Base-by-base conservation (phyloP, 2,797 vertebrate genomes). In the Huso huso region DNA sequence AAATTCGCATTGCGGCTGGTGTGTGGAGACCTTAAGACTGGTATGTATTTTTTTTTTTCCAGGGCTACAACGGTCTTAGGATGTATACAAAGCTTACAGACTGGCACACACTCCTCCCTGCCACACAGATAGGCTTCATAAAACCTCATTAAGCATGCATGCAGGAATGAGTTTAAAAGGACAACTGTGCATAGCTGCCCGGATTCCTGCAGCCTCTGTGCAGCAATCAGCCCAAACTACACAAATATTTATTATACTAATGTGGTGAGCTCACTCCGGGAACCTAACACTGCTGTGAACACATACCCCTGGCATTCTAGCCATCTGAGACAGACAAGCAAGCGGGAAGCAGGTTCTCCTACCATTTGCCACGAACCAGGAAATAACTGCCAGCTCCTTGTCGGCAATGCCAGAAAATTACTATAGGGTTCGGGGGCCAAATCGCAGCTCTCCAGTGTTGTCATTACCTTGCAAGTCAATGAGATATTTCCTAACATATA, bases 181-280 rank as follows among this genome's bases (percentile, higher is more conserved):
- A 81, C 78, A 82, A 77, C 79, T 80, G 77, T 69, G 70, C 74
- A 75, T 77, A 77, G 72, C 74, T 62, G 75, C 66, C 68, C 12
- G 49, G 72, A 79, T 79, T 80, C 78, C 83, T 60, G 61, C 64
- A 75, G 73, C 75, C 72, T 73, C 78, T 76, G 81, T 82, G 78
- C 77, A 77, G 78, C 82, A 86, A 78, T 85, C 83, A 79, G 78
- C 82, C 75, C 68, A 78, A 77, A 83, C 80, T 70, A 64, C 82
- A 83, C 66, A 62, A 82, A 88, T 87, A 82, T 75, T 77, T 81
- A 71, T 81, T 78, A 71, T 68, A 78, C 71, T 50, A 79, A 1
- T 0, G 2, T 8, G 73, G 74, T 83, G 81, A 86, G 82, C 78
- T 86, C 82, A 83, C 74, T 74, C 68, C 1, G 1, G 59, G 75